Evolutionary conservation across 2,113 vertebrate genomes (phyloP), one percentile per base, ranked within the genome.

Genomic region (Lampris megalopsis): DNA sequence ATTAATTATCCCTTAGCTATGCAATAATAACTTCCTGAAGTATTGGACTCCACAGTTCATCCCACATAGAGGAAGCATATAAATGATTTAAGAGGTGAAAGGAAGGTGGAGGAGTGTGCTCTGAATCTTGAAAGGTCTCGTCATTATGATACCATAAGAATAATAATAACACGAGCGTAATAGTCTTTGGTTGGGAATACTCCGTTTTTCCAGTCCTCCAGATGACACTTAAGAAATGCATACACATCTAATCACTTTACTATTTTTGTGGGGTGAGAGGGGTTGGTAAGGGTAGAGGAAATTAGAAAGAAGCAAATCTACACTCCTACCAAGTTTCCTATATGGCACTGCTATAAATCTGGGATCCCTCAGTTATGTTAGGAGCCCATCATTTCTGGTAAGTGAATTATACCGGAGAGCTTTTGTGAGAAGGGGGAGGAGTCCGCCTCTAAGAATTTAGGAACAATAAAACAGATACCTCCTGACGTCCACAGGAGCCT

Each of bases 181-280:
- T 41, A 58, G 62, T 68, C 68, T 71, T 79, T 61, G 3, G 52
- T 77, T 84, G 81, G 61, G 85, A 81, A 59, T 71, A 78, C 75
- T 8, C 13, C 66, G 2, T 11, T 52, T 58, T 49, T 75, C 52
- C 47, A 42, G 6, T 60, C 10, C 9, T 11, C 49, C 78, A 77
- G 75, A 76, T 88, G 70, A 81, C 86, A 83, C 81, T 63, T 78
- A 82, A 88, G 75, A 77, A 85, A 80, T 64, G 53, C 68, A 60
- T 71, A 66, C 50, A 11, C 13, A 63, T 11, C 10, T 82, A 68
- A 86, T 82, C 63, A 62, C 37, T 67, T 84, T 81, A 49, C 81
- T 78, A 76, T 65, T 60, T 9, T 10, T 45, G 4, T 45, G 4
- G 70, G 62, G 50, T 24, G 24, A 24, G 24, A 24, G 24, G 24